Percentiles rank a stretch among this genome's conserved stretches.
Evolutionary conservation across 2,113 vertebrate species (phyloP).

Genomic region (Protobothrops flavoviridis): DNA sequence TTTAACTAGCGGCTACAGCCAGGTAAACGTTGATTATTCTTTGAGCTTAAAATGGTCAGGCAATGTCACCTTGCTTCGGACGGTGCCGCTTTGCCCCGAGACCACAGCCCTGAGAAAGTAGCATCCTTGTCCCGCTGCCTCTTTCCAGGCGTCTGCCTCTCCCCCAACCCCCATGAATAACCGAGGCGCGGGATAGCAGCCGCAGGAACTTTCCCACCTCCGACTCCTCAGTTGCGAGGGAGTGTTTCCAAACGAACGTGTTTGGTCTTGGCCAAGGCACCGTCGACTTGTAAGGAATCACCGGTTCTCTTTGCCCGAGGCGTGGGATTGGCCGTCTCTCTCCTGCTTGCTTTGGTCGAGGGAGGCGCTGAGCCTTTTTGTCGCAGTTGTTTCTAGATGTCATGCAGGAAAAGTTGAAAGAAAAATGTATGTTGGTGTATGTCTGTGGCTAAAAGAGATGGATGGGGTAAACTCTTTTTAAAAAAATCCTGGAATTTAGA

Average conservation of each 20-base stretch:
- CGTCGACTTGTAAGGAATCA: conserved; percentile 39
- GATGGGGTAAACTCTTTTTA: conserved; percentile 28
- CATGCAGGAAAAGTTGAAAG: not conserved
- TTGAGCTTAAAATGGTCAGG: not conserved
- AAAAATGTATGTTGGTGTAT: too few species aligned
- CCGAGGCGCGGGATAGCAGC: conserved; percentile 53
- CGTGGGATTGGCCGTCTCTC: conserved; percentile 67
- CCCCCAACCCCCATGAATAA: conserved; percentile 23
- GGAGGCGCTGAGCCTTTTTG: conserved; percentile 77
- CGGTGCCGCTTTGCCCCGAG: conserved; percentile 31
- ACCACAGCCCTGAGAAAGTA: conserved; percentile 52
- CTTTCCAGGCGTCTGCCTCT: conserved; percentile 45
- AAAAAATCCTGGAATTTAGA: conserved; percentile 41
- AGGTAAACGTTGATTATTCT: not conserved
- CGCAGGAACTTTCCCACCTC: conserved; percentile 42
- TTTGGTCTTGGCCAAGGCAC: conserved; percentile 62
- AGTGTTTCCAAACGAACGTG: conserved; percentile 32
- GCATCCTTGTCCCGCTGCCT: conserved; percentile 56
- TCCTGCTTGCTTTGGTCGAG: conserved; percentile 63
- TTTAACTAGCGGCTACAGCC: not conserved
- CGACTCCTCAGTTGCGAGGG: conserved; percentile 41
- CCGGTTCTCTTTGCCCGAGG: conserved; percentile 58
- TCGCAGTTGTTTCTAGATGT: conserved; percentile 12
- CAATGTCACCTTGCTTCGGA: too few species aligned
- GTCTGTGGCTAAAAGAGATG: not conserved